These are phyloP conservation scores for Tenthredo amoena DNA, from an alignment of 2,888 invertebrate genomes.

Conservation along the genomic window DNA sequence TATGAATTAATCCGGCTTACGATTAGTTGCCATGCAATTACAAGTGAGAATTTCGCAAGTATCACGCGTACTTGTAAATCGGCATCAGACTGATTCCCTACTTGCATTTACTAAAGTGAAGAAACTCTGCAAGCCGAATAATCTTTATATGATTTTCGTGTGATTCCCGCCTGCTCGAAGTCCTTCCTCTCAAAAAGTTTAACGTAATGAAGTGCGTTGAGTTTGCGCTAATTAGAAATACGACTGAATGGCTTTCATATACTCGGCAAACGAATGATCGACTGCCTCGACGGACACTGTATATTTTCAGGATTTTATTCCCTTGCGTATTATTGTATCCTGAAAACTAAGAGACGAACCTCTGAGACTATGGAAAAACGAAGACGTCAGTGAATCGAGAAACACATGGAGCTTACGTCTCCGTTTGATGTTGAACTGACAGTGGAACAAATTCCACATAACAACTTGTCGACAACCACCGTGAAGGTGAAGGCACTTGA, in stretches of 20 bases:
- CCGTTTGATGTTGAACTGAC: constrained; percentile 6
- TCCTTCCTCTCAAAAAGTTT: not conserved
- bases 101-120: not conserved
- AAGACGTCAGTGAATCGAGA: not conserved
- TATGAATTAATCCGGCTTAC: not conserved
- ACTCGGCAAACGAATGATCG: not conserved
- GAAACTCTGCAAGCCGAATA: not conserved
- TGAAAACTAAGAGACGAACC: not conserved
- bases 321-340: not conserved
- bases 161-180: not conserved
- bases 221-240: constrained; percentile 13
- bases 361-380: not conserved
- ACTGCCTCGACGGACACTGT: not conserved
- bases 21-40: not conserved
- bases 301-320: not conserved
- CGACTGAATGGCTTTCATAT: constrained; percentile 1
- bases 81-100: not conserved
- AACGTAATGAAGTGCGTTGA: not conserved
- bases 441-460: constrained; percentile 21
- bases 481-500: not conserved
- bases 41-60: not conserved
- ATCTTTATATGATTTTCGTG: not conserved
- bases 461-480: constrained; percentile 9
- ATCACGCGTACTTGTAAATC: not conserved
- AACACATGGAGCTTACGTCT: not conserved